Evolutionary conservation across 2,888 invertebrate genomes (phyloP).

Genomic region (Orthosia incerta): DNA sequence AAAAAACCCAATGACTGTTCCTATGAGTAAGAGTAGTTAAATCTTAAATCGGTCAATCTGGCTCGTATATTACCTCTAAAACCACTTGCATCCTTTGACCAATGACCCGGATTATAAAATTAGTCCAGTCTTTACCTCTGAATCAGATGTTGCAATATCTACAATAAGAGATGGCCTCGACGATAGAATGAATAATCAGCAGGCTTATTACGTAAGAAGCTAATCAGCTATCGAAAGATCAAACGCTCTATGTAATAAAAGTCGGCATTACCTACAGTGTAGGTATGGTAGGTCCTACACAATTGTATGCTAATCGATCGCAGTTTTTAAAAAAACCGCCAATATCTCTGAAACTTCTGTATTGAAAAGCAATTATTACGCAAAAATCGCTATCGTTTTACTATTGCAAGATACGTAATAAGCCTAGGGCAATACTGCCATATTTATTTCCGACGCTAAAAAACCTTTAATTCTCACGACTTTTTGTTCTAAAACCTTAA

Average conservation of each 20-base stretch:
- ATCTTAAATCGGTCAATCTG: neutral
- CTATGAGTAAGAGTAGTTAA: neutral
- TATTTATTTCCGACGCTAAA: neutral
- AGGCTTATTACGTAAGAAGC: too few species aligned
- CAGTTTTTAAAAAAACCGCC: too few species aligned
- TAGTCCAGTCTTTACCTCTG: constrained; percentile 5
- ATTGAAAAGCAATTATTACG: too few species aligned
- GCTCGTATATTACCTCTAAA: neutral
- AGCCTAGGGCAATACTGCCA: constrained; percentile 15
- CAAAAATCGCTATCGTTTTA: too few species aligned
- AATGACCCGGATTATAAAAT: constrained; percentile 4
- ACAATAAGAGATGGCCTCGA: neutral
- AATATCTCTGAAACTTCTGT: too few species aligned
- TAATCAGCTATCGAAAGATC: too few species aligned
- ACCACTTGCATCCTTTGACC: neutral
- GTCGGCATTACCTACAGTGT: too few species aligned
- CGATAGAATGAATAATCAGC: constrained; percentile 22
- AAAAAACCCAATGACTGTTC: neutral
- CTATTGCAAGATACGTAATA: too few species aligned
- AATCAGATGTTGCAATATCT: constrained; percentile 20
- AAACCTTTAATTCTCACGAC: neutral
- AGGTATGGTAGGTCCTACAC: too few species aligned
- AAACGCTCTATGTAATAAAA: too few species aligned
- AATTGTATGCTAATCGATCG: too few species aligned
- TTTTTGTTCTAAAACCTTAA: neutral